phyloP scores from a whole-genome alignment of 1,140 invertebrate species.

The Venturia canescens region DNA sequence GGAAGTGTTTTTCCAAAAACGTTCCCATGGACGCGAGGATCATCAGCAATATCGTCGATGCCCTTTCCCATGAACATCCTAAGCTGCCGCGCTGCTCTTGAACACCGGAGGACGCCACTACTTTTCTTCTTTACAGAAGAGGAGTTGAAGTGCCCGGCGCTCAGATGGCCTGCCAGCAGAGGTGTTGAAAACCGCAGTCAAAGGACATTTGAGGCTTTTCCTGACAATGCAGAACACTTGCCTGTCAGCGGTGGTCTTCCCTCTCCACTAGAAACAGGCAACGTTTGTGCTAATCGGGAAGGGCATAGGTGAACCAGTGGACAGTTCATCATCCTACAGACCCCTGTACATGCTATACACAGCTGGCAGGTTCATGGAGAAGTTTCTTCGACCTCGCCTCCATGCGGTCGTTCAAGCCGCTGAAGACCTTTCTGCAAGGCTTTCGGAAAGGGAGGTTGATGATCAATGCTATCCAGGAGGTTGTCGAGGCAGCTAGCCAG shows the following conservation, averaged over 20 bases:
- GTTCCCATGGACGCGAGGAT: neutral
- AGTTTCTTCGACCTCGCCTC: neutral
- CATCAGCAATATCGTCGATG: neutral
- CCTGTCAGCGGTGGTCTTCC: neutral
- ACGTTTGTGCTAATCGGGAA: neutral
- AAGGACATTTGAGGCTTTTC: neutral
- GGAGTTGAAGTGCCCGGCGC: neutral
- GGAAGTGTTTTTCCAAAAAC: neutral
- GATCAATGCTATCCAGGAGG: constrained; percentile 23
- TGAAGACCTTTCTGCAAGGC: constrained; percentile 50
- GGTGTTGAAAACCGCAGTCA: constrained; percentile 43
- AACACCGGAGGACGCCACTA: neutral
- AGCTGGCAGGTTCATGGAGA: constrained; percentile 2
- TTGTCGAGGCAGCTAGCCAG: constrained; percentile 34
- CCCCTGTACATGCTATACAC: constrained; percentile 9
- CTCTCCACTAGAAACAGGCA: neutral
- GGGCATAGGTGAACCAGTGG: neutral
- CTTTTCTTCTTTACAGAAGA: neutral
- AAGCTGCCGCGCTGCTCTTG: neutral
- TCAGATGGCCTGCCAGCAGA: constrained; percentile 57
- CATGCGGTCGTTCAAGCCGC: constrained; percentile 33
- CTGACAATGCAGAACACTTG: neutral
- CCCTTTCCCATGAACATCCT: constrained; percentile 2
- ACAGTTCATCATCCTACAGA: neutral
- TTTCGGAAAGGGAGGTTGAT: constrained; percentile 56